Base-by-base conservation (phyloP, 2,888 invertebrate genomes). In the Halictus quadricinctus region DNA sequence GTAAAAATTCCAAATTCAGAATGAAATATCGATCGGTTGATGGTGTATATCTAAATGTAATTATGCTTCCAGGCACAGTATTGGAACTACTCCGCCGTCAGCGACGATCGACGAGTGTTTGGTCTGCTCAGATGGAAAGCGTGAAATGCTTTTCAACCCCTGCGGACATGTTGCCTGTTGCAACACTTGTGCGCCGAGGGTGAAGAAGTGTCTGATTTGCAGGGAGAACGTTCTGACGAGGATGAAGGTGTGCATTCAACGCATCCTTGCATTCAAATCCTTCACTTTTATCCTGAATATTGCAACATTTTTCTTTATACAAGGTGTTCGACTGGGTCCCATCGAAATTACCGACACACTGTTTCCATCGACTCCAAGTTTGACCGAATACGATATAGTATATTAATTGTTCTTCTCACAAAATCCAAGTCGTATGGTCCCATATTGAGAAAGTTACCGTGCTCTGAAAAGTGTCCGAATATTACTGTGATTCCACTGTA, bases 121-220 rank as follows among this genome's bases (percentile, higher is more conserved):
- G 93, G 98, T 99, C 78, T 99, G 99, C 94, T 99, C 99, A 0
- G 99, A 99, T 94, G 96, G 97, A 84, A 98, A 98, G 93, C 96
- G 98, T 13, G 99, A 99, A 95, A 98, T 98, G 72, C 95, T 98
- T 75, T 98, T 98, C 95, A 96, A 97, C 89, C 98, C 98, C 2
- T 98, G 98, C 92, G 98, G 98, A 21, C 99, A 99, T 94, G 98
- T 99, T 78, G 97, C 98, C 89, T 98, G 99, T 93, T 99, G 99
- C 95, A 97, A 97, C 86, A 97, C 96, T 21, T 99, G 99, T 94
- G 98, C 98, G 15, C 96, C 96, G 0, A 95, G 98, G 60, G 98
- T 99, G 89, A 99, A 99, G 95, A 99, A 99, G 95, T 99, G 99
- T 94, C 96, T 99, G 85, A 96, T 98, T 87, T 99, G 99, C 93